A percentile compares a stretch with the other conserved stretches of the same genome.
phyloP scores from a whole-genome alignment of 2,888 invertebrate species.

The Hartigia nigra region DNA sequence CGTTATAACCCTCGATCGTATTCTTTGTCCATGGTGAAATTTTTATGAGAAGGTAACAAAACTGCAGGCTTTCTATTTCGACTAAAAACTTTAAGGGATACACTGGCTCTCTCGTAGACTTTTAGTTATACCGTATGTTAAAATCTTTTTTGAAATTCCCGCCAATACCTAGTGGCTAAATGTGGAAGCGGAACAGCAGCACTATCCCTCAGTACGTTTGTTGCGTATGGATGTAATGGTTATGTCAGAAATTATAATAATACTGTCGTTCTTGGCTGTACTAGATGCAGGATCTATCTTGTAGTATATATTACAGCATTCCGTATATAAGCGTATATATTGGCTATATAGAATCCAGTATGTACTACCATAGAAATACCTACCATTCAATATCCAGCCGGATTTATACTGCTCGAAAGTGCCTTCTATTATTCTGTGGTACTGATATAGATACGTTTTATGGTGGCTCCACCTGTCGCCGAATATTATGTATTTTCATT shows the following conservation, averaged over 20 bases:
- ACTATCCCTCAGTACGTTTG: too few relatives aligned
- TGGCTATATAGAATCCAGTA: background rate
- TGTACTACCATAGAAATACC: conserved; percentile 18
- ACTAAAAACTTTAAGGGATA: background rate
- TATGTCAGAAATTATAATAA: conserved; percentile 3
- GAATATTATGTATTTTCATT: conserved; percentile 27
- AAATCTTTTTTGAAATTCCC: background rate
- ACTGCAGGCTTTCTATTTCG: background rate
- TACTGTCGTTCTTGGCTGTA: background rate
- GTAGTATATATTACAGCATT: background rate
- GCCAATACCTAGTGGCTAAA: background rate
- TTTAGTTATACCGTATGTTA: background rate
- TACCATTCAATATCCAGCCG: conserved; percentile 26
- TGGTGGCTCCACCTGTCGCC: conserved; percentile 26
- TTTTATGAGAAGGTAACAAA: background rate
- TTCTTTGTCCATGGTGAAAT: background rate
- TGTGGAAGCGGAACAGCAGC: background rate
- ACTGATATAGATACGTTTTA: conserved; percentile 24
- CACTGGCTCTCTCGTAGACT: background rate
- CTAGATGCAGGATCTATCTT: background rate
- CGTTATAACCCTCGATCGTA: background rate
- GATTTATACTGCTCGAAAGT: conserved; percentile 26
- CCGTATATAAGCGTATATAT: background rate
- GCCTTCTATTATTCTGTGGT: conserved; percentile 25
- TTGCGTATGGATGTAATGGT: background rate